These are phyloP conservation scores for Lophius piscatorius DNA, from an alignment of 2,113 vertebrate genomes.

Conservation along the genomic window DNA sequence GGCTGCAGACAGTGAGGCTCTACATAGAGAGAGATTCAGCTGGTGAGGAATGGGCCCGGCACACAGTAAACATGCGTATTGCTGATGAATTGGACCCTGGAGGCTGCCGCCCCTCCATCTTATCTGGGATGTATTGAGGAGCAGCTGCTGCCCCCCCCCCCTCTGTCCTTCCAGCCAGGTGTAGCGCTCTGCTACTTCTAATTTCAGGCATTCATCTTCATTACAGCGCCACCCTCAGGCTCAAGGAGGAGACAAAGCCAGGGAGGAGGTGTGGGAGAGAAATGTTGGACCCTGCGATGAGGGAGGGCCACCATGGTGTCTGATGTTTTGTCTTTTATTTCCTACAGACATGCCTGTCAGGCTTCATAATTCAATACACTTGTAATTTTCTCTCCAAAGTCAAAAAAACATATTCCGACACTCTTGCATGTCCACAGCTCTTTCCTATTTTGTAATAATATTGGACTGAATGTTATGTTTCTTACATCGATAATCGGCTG, in stretches of 20 bases:
- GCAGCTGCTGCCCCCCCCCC: not conserved
- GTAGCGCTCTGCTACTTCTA: conserved; percentile 34
- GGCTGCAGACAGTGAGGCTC: conserved; percentile 30
- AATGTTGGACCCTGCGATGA: conserved; percentile 25
- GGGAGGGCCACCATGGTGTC: conserved; percentile 12
- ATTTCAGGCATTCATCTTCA: conserved; percentile 67
- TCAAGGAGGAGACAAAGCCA: conserved; percentile 4
- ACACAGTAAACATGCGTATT: conserved; percentile 40
- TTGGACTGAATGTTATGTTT: no score
- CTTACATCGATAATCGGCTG: no score
- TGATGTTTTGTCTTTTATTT: conserved; percentile 20
- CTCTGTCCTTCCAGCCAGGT: conserved; percentile 39
- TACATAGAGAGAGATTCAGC: conserved; percentile 7
- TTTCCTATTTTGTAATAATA: no score
- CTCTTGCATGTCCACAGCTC: not conserved
- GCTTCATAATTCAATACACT: not conserved
- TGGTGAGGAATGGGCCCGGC: conserved; percentile 10
- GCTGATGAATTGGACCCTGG: conserved; percentile 55
- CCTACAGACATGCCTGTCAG: not conserved
- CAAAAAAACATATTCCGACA: not conserved
- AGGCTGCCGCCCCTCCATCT: conserved; percentile 31
- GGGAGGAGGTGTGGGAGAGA: conserved; percentile 18
- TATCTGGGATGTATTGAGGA: conserved; percentile 32
- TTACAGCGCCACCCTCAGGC: conserved; percentile 60
- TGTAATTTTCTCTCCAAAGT: not conserved